Conservation (phyloP, 2,888 invertebrate genomes). For the Notodonta dromedarius region DNA sequence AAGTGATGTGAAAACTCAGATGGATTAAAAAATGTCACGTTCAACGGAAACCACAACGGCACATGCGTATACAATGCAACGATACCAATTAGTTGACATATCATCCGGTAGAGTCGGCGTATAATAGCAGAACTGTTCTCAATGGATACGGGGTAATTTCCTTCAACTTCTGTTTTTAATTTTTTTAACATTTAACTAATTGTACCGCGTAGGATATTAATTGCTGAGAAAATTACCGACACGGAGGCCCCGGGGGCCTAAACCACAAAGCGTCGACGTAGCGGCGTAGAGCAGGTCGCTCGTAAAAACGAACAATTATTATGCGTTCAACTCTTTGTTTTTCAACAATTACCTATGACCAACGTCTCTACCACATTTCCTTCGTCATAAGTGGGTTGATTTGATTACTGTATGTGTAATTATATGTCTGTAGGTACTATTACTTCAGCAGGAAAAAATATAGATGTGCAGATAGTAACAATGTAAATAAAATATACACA, state of each 20-base stretch:
- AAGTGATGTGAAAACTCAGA: constrained; percentile 7
- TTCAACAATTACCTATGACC: constrained; percentile 60
- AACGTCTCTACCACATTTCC: constrained; percentile 58
- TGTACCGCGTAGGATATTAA: constrained; percentile 73
- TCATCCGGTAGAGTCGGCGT: constrained; percentile 49
- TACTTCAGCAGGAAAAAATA: constrained; percentile 22
- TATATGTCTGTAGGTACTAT: constrained; percentile 22
- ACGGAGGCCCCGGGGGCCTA: constrained; percentile 63
- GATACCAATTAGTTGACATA: constrained; percentile 63
- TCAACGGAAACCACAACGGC: constrained; percentile 52
- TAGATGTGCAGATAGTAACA: constrained; percentile 3
- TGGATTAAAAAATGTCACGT: constrained; percentile 26
- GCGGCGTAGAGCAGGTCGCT: constrained; percentile 49
- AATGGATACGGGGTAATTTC: constrained; percentile 63
- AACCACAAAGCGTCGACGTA: constrained; percentile 67
- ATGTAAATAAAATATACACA: neutral
- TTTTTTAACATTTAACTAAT: constrained; percentile 74
- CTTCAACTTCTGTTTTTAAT: constrained; percentile 67
- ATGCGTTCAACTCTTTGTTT: constrained; percentile 64
- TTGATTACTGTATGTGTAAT: constrained; percentile 44
- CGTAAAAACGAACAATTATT: constrained; percentile 74
- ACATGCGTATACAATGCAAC: constrained; percentile 60
- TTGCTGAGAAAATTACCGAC: constrained; percentile 78
- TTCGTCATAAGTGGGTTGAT: constrained; percentile 44
- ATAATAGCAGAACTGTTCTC: constrained; percentile 59